Evolutionary conservation across 1,140 invertebrate species (phyloP), one percentile per base, ranked within the genome.

Genomic region (Drosophila pallidifrons): DNA sequence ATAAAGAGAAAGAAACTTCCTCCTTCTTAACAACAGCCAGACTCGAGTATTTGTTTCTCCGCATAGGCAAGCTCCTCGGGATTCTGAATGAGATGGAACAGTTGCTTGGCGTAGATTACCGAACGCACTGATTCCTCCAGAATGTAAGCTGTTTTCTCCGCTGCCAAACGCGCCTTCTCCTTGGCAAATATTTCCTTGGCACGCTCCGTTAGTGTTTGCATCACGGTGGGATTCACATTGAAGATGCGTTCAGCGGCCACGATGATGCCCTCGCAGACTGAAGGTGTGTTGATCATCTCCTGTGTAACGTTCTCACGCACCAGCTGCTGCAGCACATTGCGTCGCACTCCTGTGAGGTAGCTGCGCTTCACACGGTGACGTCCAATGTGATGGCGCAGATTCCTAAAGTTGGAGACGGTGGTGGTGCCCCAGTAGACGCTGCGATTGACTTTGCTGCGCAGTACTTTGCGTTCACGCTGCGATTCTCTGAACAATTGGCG

Each of bases 81-180:
- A 38, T 88, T 77, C 60, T 85, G 72, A 5, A 89, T 63, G 0
- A 89, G 71, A 2, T 69, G 86, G 7, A 80, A 90, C 5, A 90
- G 55, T 43, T 90, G 59, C 61, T 89, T 89, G 70, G 90, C 82
- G 49, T 91, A 91, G 60, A 61, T 75, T 1, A 91, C 76, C 2
- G 89, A 91, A 3, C 89, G 81, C 30, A 91, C 85, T 1, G 89
- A 91, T 45, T 91, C 83, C 51, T 91, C 89, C 25, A 91, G 25
- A 30, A 91, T 82, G 1, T 77, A 51, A 43, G 88, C 61, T 55
- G 86, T 80, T 10, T 76, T 79, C 32, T 86, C 71, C 3, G 69
- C 38, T 4, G 79, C 71, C 5, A 68, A 32, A 10, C 79, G 81
- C 51, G 86, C 65, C 45, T 91, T 79, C 25, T 91, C 76, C 38